Percentiles rank a stretch among this genome's conserved stretches.
phyloP scores from a whole-genome alignment of 2,797 vertebrate species.

The Tapera naevia region DNA sequence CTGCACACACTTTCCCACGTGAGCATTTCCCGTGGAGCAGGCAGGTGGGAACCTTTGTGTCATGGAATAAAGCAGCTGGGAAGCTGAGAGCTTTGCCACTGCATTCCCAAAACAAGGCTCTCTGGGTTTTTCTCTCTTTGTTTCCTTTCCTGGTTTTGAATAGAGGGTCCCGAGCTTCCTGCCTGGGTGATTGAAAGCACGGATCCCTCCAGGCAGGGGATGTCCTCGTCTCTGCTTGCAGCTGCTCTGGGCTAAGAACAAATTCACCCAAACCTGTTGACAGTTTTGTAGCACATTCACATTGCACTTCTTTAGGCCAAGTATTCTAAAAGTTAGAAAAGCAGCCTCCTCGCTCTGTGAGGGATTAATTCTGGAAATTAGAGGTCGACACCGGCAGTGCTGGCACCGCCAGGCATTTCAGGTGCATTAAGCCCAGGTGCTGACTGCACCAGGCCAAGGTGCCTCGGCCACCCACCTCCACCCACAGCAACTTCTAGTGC shows the following conservation, averaged over 20 bases:
- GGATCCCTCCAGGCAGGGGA: background rate
- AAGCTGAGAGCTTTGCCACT: background rate
- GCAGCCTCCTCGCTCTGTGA: background rate
- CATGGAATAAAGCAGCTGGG: background rate
- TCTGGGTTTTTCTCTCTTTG: background rate
- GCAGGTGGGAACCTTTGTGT: background rate
- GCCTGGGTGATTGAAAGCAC: background rate
- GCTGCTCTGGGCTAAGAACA: background rate
- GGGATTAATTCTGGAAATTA: background rate
- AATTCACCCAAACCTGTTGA: background rate
- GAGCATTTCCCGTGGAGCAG: background rate
- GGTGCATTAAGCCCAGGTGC: background rate
- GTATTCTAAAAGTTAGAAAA: background rate
- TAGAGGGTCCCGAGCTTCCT: background rate
- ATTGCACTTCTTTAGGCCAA: background rate
- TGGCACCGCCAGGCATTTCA: background rate
- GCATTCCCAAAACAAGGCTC: background rate
- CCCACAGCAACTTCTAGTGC: background rate
- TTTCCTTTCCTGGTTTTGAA: background rate
- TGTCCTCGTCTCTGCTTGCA: background rate
- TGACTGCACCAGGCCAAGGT: background rate
- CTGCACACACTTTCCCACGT: background rate
- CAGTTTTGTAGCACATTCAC: background rate
- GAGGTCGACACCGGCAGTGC: rapidly evolving
- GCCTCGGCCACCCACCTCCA: background rate